Evolutionary conservation across 2,113 vertebrate species (phyloP).

Genomic region (Pan troglodytes): DNA sequence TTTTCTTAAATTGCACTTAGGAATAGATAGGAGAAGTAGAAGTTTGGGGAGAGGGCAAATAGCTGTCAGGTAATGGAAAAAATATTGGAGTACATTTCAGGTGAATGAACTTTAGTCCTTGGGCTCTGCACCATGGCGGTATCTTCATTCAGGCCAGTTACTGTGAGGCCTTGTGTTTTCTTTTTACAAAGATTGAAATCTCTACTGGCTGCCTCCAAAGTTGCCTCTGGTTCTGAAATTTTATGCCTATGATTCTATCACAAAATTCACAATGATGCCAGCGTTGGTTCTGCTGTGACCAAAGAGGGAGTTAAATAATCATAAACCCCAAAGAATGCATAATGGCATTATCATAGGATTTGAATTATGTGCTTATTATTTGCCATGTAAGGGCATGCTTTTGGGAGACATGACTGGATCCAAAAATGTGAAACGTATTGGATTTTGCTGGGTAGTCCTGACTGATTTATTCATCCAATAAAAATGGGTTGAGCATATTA

Average conservation of each 20-base stretch:
- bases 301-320: background rate
- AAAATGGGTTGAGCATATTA: accelerated
- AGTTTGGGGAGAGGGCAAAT: accelerated
- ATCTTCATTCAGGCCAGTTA: accelerated
- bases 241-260: accelerated
- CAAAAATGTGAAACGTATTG: accelerated
- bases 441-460: too few species aligned
- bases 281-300: background rate
- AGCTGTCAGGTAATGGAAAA: accelerated
- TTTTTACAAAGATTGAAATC: accelerated
- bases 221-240: too few species aligned
- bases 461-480: background rate
- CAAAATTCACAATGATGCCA: background rate
- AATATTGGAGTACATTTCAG: background rate
- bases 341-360: too few species aligned
- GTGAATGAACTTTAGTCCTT: background rate
- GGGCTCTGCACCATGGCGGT: too few species aligned
- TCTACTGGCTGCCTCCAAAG: accelerated
- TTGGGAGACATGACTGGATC: background rate
- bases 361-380: too few species aligned
- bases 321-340: background rate
- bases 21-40: background rate
- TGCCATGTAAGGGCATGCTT: too few species aligned
- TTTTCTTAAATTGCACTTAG: background rate
- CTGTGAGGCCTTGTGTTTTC: background rate